Evolutionary conservation across 2,113 vertebrate species (phyloP).

Genomic region (Macquaria australasica): DNA sequence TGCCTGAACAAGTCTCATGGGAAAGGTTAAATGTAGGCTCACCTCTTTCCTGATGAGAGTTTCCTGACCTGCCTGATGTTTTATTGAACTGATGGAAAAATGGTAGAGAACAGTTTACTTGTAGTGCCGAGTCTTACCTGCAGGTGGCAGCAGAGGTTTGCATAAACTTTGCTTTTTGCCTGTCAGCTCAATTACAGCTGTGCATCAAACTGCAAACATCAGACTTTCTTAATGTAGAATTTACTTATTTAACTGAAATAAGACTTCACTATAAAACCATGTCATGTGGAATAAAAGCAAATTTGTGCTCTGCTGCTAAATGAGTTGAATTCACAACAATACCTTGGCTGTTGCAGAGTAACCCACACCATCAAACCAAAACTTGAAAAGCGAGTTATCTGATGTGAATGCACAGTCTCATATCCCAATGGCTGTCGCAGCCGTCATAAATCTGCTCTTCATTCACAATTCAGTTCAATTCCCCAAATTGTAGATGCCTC

Average conservation of each 20-base stretch:
- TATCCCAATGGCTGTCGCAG: too few species aligned
- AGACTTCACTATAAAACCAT: neutral
- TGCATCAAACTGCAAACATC: neutral
- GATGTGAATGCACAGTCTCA: neutral
- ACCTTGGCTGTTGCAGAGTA: neutral
- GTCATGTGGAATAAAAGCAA: neutral
- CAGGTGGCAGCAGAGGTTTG: conserved; percentile 60
- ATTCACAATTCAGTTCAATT: neutral
- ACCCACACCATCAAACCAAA: neutral
- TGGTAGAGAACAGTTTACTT: neutral
- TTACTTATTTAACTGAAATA: too few species aligned
- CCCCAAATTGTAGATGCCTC: neutral
- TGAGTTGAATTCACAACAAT: neutral
- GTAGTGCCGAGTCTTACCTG: conserved; percentile 1
- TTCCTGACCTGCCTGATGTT: neutral
- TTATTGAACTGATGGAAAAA: neutral
- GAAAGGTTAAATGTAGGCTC: neutral
- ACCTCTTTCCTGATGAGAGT: neutral
- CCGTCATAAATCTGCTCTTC: neutral
- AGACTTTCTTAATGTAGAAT: neutral
- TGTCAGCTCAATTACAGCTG: neutral
- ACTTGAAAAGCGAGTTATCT: neutral
- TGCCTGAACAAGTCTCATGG: neutral
- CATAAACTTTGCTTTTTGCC: neutral
- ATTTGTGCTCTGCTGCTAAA: neutral